Percentiles rank a stretch among this genome's conserved stretches.
Evolutionary conservation across 2,797 vertebrate species (phyloP).

Genomic region (Manis pentadactyla): DNA sequence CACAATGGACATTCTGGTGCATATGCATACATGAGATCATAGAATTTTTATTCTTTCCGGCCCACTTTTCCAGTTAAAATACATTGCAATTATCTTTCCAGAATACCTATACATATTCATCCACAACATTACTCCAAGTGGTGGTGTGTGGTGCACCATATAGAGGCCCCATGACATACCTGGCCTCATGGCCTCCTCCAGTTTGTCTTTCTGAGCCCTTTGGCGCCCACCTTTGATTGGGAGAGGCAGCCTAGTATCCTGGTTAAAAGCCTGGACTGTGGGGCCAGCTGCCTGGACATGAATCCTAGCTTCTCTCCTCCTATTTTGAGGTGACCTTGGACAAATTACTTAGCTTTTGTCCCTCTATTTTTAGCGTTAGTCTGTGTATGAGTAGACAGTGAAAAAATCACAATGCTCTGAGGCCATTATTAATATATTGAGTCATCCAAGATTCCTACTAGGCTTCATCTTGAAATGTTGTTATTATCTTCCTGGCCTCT

Average conservation of each 20-base stretch:
- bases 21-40: neutral
- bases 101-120: neutral
- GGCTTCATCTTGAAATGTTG: conserved; percentile 45
- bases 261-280: neutral
- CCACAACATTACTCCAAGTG: neutral
- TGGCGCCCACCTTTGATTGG: neutral
- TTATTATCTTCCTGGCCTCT: conserved; percentile 56
- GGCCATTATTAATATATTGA: conserved; percentile 24
- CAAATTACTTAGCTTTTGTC: neutral
- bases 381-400: neutral
- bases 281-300: neutral
- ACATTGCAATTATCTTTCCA: neutral
- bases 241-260: neutral
- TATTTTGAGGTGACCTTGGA: neutral
- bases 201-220: neutral
- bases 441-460: neutral
- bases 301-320: neutral
- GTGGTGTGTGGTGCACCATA: too few species aligned
- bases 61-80: neutral
- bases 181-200: neutral
- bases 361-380: neutral
- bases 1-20: neutral
- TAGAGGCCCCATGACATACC: neutral
- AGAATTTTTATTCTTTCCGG: neutral
- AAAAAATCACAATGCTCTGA: neutral